Conservation (phyloP, 2,888 invertebrate species). For the Xestia xanthographa region DNA sequence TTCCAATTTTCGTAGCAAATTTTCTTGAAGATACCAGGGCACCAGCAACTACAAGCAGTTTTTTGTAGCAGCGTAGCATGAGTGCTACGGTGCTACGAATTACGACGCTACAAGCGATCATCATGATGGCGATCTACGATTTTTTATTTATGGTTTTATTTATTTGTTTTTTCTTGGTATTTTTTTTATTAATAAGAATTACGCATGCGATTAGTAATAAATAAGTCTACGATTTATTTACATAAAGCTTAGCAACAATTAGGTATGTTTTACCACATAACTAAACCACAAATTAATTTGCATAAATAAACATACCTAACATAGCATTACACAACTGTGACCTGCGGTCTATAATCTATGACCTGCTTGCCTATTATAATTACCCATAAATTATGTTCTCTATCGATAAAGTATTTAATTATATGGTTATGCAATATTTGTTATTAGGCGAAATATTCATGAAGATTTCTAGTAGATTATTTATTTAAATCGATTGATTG, state of each 20-base stretch:
- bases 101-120: not conserved
- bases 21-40: constrained; percentile 4
- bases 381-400: constrained; percentile 15
- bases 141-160: not conserved
- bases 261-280: not conserved
- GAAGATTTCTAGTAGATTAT: constrained; percentile 11
- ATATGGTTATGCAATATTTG: constrained; percentile 31
- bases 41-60: not conserved
- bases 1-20: constrained; percentile 2
- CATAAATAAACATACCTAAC: constrained; percentile 37
- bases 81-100: not conserved
- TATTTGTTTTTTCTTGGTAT: not conserved
- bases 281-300: constrained; percentile 9
- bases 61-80: not conserved
- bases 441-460: not conserved
- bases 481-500: constrained; percentile 16
- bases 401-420: constrained; percentile 22
- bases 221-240: not conserved
- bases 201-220: too few relatives aligned
- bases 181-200: not conserved
- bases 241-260: not conserved
- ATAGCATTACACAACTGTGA: constrained; percentile 31
- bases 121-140: not conserved
- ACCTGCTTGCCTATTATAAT: constrained; percentile 17
- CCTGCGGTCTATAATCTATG: constrained; percentile 22